Evolutionary conservation across 2,113 vertebrate species (phyloP), one percentile per base, ranked within the genome.

Genomic region (Gadus macrocephalus): DNA sequence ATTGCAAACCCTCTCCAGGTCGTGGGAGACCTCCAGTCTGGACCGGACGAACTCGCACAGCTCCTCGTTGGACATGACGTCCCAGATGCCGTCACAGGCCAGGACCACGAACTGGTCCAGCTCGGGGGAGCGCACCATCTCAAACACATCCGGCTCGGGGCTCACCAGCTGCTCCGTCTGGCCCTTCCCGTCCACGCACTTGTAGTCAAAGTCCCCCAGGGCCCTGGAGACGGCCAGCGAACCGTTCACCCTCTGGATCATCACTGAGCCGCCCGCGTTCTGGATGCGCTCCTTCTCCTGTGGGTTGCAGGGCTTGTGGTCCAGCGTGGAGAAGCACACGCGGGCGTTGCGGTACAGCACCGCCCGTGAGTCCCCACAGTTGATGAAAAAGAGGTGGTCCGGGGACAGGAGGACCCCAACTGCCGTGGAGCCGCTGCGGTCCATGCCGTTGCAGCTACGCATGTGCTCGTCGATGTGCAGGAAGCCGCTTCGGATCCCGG

Each of bases 41-140:
- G 95, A 98, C 81, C 93, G 94, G 79, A 98, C 95, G 91, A 94
- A 99, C 85, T 97, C 94, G 82, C 96, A 98, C 88, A 99, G 94
- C 91, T 99, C 97, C 90, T 98, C 96, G 20, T 99, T 99, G 92
- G 94, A 97, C 96, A 99, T 99, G 85, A 99, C 97, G 89, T 99
- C 97, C 97, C 97, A 98, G 91, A 99, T 97, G 68, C 97, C 97
- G 79, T 99, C 97, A 80, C 97, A 99, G 53, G 97, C 97, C 89
- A 99, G 90, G 81, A 98, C 91, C 73, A 99, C 92, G 88, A 99
- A 99, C 73, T 98, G 96, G 85, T 99, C 97, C 84, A 96, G 96
- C 73, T 96, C 95, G 22, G 96, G 93, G 66, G 94, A 93, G 79
- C 97, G 94, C 78, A 92, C 77, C 83, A 99, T 93, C 87, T 97